Conservation (phyloP, 2,797 vertebrate species). For the Carduelis carduelis region DNA sequence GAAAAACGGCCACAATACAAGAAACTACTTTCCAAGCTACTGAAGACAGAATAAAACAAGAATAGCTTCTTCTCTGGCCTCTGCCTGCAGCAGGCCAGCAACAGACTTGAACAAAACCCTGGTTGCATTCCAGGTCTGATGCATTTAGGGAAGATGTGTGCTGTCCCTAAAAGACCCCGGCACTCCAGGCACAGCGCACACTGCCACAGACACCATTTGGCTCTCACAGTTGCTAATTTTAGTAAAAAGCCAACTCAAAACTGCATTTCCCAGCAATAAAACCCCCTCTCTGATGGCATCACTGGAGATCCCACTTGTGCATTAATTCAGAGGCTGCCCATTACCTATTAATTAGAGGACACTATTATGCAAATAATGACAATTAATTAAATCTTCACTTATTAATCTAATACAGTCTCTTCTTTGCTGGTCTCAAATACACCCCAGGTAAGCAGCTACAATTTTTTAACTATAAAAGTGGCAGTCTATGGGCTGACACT, state of each 20-base stretch:
- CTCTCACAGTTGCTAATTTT: not conserved
- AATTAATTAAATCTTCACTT: conserved; percentile 46
- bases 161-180: not conserved
- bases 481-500: not conserved
- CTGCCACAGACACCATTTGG: not conserved
- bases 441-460: not conserved
- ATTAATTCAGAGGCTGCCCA: not conserved
- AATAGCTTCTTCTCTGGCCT: not conserved
- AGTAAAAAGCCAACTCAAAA: not conserved
- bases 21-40: not conserved
- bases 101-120: not conserved
- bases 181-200: not conserved
- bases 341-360: conserved; percentile 31
- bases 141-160: not conserved
- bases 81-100: not conserved
- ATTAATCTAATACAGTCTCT: not conserved
- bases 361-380: conserved; percentile 28
- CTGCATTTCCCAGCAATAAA: not conserved
- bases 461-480: conserved; percentile 6
- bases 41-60: not conserved
- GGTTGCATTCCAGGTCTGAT: not conserved
- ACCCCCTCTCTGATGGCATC: not conserved
- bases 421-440: not conserved
- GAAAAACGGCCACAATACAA: accelerated
- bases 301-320: not conserved